Conservation (phyloP, 2,888 invertebrate genomes). For the Phaedon cochleariae region DNA sequence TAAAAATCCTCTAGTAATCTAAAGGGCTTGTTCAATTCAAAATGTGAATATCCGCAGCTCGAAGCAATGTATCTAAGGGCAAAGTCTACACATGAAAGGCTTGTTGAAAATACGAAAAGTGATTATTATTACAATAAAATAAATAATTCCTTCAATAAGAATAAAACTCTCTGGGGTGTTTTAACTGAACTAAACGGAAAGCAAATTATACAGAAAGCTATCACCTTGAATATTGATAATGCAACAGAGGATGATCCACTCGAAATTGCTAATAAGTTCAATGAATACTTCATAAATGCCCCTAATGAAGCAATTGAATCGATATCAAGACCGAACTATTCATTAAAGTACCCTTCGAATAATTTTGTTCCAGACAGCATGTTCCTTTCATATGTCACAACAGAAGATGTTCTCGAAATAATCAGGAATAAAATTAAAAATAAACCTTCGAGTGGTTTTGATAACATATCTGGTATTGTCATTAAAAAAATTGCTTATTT, state of each 20-base stretch:
- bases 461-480: neutral
- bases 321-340: neutral
- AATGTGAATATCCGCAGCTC: neutral
- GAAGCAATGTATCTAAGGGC: neutral
- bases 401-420: neutral
- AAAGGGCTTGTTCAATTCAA: neutral
- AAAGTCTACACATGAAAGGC: conserved; percentile 9
- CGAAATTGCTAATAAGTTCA: neutral
- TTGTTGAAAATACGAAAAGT: conserved; percentile 16
- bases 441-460: neutral
- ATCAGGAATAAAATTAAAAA: neutral
- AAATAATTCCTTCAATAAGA: neutral
- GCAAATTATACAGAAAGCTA: conserved; percentile 4
- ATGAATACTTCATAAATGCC: neutral
- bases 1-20: neutral
- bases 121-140: neutral
- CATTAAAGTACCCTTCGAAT: neutral
- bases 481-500: neutral
- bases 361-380: neutral
- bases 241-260: conserved; percentile 1
- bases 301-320: neutral
- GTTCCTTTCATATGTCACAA: neutral
- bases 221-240: conserved; percentile 1
- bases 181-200: conserved; percentile 1
- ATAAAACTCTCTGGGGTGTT: neutral